Evolutionary conservation across 2,113 vertebrate species (phyloP).

Genomic region (Aphyosemion australe): DNA sequence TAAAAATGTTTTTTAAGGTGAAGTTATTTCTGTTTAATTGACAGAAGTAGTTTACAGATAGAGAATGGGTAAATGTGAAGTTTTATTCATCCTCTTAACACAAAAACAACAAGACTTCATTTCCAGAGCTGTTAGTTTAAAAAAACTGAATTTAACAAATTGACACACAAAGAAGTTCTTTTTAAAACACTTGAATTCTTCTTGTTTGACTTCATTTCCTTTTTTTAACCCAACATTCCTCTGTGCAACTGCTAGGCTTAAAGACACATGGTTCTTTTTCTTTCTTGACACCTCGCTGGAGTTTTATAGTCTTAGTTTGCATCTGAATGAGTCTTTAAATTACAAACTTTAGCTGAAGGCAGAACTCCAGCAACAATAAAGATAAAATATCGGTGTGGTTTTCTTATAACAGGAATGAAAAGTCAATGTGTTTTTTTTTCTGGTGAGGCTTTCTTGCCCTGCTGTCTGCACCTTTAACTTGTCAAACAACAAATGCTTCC

Average conservation of each 20-base stretch:
- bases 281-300: constrained; percentile 48
- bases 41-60: no score
- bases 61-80: no score
- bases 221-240: constrained; percentile 47
- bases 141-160: no score
- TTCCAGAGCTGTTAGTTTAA: no score
- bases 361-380: constrained; percentile 9
- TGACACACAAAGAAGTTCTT: no score
- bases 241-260: constrained; percentile 21
- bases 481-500: not conserved
- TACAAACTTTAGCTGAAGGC: not conserved
- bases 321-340: constrained; percentile 26
- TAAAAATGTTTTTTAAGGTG: no score
- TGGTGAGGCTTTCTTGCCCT: constrained; percentile 3
- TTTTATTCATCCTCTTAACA: no score
- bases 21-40: no score
- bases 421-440: not conserved
- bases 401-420: constrained; percentile 16
- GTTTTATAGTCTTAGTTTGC: constrained; percentile 39
- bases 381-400: constrained; percentile 29
- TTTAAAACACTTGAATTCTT: no score
- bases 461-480: not conserved
- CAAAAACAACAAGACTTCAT: no score
- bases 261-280: constrained; percentile 34
- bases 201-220: constrained; percentile 7